Base-by-base conservation (phyloP, 1,140 invertebrate species). In the Euwallacea fornicatus region DNA sequence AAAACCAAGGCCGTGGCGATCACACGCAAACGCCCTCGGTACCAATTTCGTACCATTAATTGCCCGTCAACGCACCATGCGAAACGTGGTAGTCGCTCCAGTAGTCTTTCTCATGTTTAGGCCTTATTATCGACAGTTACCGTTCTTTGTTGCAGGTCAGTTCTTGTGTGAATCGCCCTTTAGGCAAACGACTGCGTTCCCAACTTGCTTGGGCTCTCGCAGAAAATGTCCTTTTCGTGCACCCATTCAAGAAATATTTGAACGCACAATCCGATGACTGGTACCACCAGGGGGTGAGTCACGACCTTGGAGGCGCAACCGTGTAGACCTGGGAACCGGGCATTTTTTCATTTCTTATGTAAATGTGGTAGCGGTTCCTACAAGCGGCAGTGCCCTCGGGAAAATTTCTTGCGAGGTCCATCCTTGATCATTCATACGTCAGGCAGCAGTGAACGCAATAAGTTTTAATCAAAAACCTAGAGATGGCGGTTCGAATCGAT, bases 71-170 rank as follows among this genome's bases (percentile, higher is more conserved):
- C 46, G 9, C 46, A 50, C 13, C 59, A 61, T 61, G 59, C 59
- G 42, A 42, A 61, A 61, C 59, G n/a, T 61, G 59, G 59, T 61
- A 61, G 59, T 61, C 21, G 59, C 42, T 61, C 42, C 59, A 16
- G 59, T 61, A 61, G 59, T 61, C 59, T 61, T 56, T 56, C 59
- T 61, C 59, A 61, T 61, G 59, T 61, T 61, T 61, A 61, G 59
- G 11, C 42, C 59, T 61, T 61, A 61, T 61, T 61, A 61, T 42
- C 59, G n/a, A 61, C 33, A 61, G 59, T 42, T 61, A 41, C 59
- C 59, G 59, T 61, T 61, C 59, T 61, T 61, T 61, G 42, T 11
- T 61, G 42, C 42, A 61, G 59, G 59, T 61, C 59, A 61, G 59
- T 61, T 61, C 21, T 61, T 58, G 21, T 15, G 55, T 58, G 55